Conservation (phyloP, 2,888 invertebrate genomes). For the Muschampia plurimacula region DNA sequence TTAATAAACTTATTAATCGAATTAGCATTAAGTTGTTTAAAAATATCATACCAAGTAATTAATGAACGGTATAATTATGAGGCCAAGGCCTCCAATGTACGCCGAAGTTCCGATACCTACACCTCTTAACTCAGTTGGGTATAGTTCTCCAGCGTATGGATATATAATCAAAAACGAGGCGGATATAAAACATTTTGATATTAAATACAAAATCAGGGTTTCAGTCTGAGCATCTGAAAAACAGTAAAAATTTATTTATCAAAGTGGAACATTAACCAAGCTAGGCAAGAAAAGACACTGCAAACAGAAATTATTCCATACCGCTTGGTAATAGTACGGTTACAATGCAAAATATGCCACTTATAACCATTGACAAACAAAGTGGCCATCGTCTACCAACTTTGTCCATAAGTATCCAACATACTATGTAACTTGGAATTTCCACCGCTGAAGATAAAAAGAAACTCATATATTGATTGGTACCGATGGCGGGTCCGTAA, state of each 20-base stretch:
- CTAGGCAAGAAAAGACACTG: not conserved
- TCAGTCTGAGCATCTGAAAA: constrained; percentile 89
- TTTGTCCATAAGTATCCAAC: constrained; percentile 95
- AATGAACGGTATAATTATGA: constrained; percentile 95
- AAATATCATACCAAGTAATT: constrained; percentile 91
- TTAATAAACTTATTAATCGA: not conserved
- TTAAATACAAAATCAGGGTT: constrained; percentile 90
- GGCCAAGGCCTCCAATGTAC: constrained; percentile 95
- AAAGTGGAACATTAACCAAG: not conserved
- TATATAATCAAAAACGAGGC: constrained; percentile 96
- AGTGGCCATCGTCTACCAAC: constrained; percentile 96
- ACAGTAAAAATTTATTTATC: not conserved
- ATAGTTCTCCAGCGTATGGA: constrained; percentile 96
- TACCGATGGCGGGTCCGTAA: constrained; percentile 95
- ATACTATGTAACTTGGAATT: constrained; percentile 94
- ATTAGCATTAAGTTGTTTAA: not conserved
- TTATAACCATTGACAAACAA: constrained; percentile 93
- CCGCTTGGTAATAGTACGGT: constrained; percentile 93
- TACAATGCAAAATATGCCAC: constrained; percentile 93
- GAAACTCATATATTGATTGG: constrained; percentile 95
- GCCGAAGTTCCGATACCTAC: constrained; percentile 96
- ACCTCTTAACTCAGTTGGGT: constrained; percentile 95
- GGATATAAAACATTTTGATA: constrained; percentile 95
- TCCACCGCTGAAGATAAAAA: constrained; percentile 94
- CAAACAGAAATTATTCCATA: constrained; percentile 59